Percentiles rank a stretch among this genome's conserved stretches.
Evolutionary conservation across 2,797 vertebrate genomes (phyloP).

Genomic region (Spondyliosoma cantharus): DNA sequence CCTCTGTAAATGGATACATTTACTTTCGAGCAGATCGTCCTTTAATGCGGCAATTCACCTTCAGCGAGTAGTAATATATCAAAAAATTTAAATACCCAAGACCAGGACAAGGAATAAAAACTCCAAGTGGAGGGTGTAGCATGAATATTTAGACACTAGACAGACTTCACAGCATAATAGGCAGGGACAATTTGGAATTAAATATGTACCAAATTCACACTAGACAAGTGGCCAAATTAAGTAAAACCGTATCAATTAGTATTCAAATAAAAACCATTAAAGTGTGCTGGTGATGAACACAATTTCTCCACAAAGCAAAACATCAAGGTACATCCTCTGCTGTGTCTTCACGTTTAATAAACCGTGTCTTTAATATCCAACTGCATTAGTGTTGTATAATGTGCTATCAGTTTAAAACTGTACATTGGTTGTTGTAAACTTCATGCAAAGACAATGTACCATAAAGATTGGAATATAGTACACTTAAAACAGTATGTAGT

Average conservation of each 20-base stretch:
- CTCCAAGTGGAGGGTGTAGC: neutral
- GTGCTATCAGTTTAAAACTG: too few species aligned
- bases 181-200: neutral
- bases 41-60: conserved; percentile 19
- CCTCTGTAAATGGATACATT: conserved; percentile 18
- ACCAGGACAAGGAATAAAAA: neutral
- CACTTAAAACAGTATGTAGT: neutral
- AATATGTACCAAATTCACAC: neutral
- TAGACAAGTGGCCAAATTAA: neutral
- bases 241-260: neutral
- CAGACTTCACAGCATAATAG: neutral
- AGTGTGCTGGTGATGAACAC: neutral
- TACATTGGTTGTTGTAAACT: neutral
- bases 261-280: neutral
- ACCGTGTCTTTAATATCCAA: too few species aligned
- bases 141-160: conserved; percentile 6
- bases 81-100: neutral
- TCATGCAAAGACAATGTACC: neutral
- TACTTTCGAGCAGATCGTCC: neutral
- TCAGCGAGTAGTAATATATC: conserved; percentile 29
- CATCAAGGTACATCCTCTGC: neutral
- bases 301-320: neutral
- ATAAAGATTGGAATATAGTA: neutral
- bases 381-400: neutral
- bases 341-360: neutral